These are phyloP conservation scores for Aurelia sp. DNA, from an alignment of 30 jellyfish, hydroid and myxozoan genomes.

Conservation along the genomic window DNA sequence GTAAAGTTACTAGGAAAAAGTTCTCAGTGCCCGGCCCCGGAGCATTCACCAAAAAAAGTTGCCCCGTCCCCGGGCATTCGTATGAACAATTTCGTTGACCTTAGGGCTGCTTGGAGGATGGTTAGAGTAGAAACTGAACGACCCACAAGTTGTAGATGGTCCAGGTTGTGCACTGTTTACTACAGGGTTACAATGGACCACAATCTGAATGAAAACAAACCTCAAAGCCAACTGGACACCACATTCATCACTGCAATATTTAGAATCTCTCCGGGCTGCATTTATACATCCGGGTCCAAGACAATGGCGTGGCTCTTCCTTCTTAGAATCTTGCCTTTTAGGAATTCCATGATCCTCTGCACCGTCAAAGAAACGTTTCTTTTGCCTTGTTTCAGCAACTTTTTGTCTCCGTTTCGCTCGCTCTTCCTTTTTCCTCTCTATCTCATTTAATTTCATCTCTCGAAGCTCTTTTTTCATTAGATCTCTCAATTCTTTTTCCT, in stretches of 20 bases:
- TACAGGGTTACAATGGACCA: no score
- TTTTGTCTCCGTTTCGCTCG: constrained; percentile 39
- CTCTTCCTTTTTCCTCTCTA: constrained; percentile 49
- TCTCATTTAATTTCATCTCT: constrained; percentile 27
- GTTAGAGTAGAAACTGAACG: no score
- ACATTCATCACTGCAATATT: constrained; percentile 96
- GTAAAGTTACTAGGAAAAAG: no score
- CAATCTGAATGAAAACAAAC: constrained; percentile 21
- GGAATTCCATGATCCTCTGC: constrained; percentile 41
- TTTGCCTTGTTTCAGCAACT: constrained; percentile 20
- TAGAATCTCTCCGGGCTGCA: constrained; percentile 83
- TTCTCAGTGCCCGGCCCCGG: no score
- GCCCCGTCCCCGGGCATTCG: no score
- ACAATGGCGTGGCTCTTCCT: constrained; percentile 83
- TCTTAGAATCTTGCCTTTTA: constrained; percentile 62
- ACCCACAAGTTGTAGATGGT: no score
- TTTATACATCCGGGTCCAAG: constrained; percentile 98
- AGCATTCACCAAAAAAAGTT: no score
- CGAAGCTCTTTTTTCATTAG: constrained; percentile 53
- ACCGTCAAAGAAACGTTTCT: constrained; percentile 18
- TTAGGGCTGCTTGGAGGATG: no score
- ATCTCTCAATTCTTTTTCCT: constrained; percentile 54
- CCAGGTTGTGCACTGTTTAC: no score
- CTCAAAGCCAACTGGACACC: constrained; percentile 96
- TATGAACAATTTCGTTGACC: no score